phyloP scores from a whole-genome alignment of 2,113 vertebrate genomes.

The Oryzias javanicus region DNA sequence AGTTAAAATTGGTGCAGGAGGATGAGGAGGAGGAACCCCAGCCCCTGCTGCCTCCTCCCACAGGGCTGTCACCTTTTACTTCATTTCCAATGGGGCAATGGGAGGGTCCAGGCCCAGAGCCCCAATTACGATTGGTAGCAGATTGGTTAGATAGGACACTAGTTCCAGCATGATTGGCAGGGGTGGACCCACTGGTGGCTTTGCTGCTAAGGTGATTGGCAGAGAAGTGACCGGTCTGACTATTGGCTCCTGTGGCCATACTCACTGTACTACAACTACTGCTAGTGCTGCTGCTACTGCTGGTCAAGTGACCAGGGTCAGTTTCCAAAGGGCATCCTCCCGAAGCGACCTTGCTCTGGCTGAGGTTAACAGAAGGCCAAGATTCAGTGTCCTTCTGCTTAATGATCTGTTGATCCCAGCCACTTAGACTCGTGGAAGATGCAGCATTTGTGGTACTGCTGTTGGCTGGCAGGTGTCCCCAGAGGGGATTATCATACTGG shows the following conservation, averaged over 20 bases:
- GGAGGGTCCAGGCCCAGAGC: conserved; percentile 82
- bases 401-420: conserved; percentile 93
- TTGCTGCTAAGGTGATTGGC: conserved; percentile 85
- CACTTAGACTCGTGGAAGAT: conserved; percentile 74
- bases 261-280: conserved; percentile 76
- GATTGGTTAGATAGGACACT: conserved; percentile 74
- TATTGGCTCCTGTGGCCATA: conserved; percentile 91
- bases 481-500: conserved; percentile 95
- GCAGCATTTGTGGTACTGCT: conserved; percentile 81
- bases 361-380: conserved; percentile 90
- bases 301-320: conserved; percentile 87
- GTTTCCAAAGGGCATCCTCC: conserved; percentile 92
- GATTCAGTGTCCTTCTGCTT: conserved; percentile 90
- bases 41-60: conserved; percentile 84
- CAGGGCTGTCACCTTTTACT: conserved; percentile 87
- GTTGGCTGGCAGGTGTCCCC: conserved; percentile 87
- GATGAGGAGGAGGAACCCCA: conserved; percentile 84
- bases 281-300: conserved; percentile 78
- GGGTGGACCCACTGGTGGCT: conserved; percentile 78
- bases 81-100: conserved; percentile 83
- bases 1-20: conserved; percentile 85
- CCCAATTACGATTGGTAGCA: conserved; percentile 83
- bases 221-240: conserved; percentile 89
- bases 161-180: conserved; percentile 79
- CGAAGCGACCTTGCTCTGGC: conserved; percentile 81